Evolutionary conservation across 2,888 invertebrate genomes (phyloP).

Genomic region (Parnassius apollo): DNA sequence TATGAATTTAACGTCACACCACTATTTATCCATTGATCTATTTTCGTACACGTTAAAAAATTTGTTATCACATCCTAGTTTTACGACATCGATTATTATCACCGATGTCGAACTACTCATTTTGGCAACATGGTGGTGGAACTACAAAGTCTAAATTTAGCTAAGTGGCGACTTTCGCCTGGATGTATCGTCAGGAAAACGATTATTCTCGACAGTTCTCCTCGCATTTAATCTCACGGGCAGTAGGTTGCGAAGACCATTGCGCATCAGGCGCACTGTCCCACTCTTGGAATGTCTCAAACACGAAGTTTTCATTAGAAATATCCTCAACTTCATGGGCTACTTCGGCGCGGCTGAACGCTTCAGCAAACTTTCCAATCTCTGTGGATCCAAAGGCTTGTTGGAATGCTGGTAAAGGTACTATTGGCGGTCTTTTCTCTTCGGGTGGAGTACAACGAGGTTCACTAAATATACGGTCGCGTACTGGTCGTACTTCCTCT

Average conservation of each 20-base stretch:
- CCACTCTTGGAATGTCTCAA: slow-evolving; percentile 71
- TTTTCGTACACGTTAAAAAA: slow-evolving; percentile 65
- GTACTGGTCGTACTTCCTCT: slow-evolving; percentile 43
- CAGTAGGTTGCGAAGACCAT: slow-evolving; percentile 62
- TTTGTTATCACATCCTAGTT: slow-evolving; percentile 74
- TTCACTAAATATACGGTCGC: slow-evolving; percentile 48
- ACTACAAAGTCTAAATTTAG: slow-evolving; percentile 70
- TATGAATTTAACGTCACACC: slow-evolving; percentile 74
- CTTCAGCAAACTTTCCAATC: slow-evolving; percentile 90
- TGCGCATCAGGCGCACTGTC: slow-evolving; percentile 61
- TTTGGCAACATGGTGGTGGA: slow-evolving; percentile 80
- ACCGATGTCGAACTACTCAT: slow-evolving; percentile 54
- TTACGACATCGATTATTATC: slow-evolving; percentile 64
- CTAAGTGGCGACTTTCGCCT: slow-evolving; percentile 64
- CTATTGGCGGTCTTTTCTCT: slow-evolving; percentile 67
- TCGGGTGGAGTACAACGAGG: slow-evolving; percentile 54
- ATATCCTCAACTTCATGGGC: slow-evolving; percentile 65
- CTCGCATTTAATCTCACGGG: slow-evolving; percentile 74
- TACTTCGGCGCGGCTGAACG: slow-evolving; percentile 82
- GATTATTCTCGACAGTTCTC: slow-evolving; percentile 61
- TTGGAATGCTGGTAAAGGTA: slow-evolving; percentile 89
- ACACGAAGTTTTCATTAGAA: slow-evolving; percentile 61
- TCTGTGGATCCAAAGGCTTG: slow-evolving; percentile 93
- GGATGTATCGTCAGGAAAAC: slow-evolving; percentile 59
- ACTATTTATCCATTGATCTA: slow-evolving; percentile 62